Percentiles rank a stretch among this genome's conserved stretches.
Conservation (phyloP, 2,113 vertebrate genomes). For the Ammodytes marinus region DNA sequence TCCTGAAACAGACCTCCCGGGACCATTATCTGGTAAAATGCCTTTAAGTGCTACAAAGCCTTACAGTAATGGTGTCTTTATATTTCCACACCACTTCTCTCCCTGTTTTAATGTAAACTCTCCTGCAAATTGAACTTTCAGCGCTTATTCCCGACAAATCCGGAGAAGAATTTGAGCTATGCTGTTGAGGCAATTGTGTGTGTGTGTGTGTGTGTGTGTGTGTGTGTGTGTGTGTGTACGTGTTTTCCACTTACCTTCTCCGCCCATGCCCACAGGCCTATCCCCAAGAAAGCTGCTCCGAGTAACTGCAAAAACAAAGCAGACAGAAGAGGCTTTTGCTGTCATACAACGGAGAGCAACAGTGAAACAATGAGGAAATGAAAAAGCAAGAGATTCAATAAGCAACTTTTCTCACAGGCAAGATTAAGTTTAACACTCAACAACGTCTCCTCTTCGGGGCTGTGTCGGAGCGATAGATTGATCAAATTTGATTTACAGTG, state of each 20-base stretch:
- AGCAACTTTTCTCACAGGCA: background rate
- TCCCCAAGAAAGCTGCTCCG: slow-evolving; percentile 90
- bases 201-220: slow-evolving; percentile 27
- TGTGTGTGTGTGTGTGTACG: slow-evolving; percentile 32
- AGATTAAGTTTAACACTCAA: too few species aligned
- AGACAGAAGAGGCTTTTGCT: slow-evolving; percentile 34
- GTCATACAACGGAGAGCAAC: slow-evolving; percentile 25
- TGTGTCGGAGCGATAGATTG: background rate
- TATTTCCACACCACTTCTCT: slow-evolving; percentile 20
- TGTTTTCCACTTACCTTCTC: slow-evolving; percentile 89
- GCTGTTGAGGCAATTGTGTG: slow-evolving; percentile 37
- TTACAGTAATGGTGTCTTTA: slow-evolving; percentile 36
- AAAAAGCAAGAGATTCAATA: background rate
- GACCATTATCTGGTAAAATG: slow-evolving; percentile 6
- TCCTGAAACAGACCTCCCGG: slow-evolving; percentile 1
- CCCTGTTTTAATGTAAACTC: slow-evolving; percentile 20
- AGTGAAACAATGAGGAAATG: background rate
- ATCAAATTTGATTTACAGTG: background rate
- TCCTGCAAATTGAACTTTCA: slow-evolving; percentile 26
- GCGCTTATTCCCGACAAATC: slow-evolving; percentile 27
- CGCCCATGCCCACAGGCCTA: slow-evolving; percentile 95
- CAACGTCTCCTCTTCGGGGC: background rate
- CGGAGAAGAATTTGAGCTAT: slow-evolving; percentile 66
- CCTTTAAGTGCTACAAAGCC: slow-evolving; percentile 35
- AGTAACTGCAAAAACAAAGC: slow-evolving; percentile 88